Conservation (phyloP, 2,113 vertebrate species). For the Oreamnos americanus region DNA sequence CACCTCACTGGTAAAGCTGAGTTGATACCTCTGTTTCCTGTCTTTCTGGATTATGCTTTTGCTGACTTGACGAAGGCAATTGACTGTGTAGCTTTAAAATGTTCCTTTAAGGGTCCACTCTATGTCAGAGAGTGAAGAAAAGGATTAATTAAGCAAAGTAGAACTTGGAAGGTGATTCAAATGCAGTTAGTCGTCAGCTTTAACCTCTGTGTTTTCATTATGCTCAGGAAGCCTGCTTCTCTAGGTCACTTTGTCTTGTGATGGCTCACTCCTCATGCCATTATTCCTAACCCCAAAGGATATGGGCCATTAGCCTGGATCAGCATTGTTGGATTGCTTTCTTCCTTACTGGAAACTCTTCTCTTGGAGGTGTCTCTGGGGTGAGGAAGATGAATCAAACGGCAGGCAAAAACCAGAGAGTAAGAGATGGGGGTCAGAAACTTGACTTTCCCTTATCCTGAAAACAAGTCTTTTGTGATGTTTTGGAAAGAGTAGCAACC, state of each 20-base stretch:
- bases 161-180: conserved; percentile 6
- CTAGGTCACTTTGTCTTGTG: neutral
- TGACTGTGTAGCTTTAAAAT: neutral
- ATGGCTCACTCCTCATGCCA: neutral
- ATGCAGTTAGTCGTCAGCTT: neutral
- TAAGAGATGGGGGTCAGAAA: neutral
- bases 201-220: neutral
- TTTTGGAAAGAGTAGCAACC: neutral
- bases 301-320: neutral
- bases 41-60: neutral
- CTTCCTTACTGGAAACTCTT: neutral
- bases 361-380: neutral
- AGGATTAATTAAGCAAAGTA: conserved; percentile 6
- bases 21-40: neutral
- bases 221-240: neutral
- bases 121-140: neutral
- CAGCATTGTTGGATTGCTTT: neutral
- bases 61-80: neutral
- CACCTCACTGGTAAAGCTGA: neutral
- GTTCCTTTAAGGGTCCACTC: neutral
- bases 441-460: neutral
- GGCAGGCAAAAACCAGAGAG: neutral
- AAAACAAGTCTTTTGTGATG: neutral
- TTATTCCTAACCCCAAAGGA: neutral
- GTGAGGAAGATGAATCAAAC: neutral